phyloP scores from a whole-genome alignment of 2,113 vertebrate species.

The Corythoichthys intestinalis region DNA sequence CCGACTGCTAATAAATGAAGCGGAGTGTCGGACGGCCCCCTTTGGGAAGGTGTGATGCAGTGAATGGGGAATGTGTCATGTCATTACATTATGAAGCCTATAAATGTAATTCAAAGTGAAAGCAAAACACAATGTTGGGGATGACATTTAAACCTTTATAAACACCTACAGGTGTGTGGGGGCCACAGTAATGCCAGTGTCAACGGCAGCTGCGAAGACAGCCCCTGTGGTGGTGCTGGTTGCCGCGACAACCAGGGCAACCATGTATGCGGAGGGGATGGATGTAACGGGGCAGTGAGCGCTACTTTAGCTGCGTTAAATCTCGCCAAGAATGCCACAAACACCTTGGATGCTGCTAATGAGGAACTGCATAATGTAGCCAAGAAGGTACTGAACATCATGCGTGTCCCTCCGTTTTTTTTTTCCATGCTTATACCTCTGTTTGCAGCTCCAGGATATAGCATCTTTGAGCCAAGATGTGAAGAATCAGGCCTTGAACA shows the following conservation, averaged over 20 bases:
- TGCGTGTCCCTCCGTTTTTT: not conserved
- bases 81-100: no score
- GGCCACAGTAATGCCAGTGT: conserved; percentile 45
- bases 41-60: no score
- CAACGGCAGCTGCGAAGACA: conserved; percentile 64
- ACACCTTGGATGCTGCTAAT: conserved; percentile 60
- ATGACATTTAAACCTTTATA: not conserved
- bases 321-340: conserved; percentile 45
- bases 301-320: conserved; percentile 60
- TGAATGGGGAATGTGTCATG: no score
- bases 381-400: conserved; percentile 69
- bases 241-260: conserved; percentile 67
- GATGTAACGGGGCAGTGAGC: conserved; percentile 74
- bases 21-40: no score
- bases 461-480: conserved; percentile 70
- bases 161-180: conserved; percentile 66
- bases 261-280: conserved; percentile 67
- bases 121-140: not conserved
- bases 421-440: not conserved
- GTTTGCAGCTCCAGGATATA: conserved; percentile 72
- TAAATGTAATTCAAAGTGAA: not conserved
- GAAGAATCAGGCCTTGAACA: conserved; percentile 69
- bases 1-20: no score
- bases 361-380: conserved; percentile 65
- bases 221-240: conserved; percentile 76